Evolutionary conservation across 2,113 vertebrate species (phyloP).

Genomic region (Corvus hawaiiensis): DNA sequence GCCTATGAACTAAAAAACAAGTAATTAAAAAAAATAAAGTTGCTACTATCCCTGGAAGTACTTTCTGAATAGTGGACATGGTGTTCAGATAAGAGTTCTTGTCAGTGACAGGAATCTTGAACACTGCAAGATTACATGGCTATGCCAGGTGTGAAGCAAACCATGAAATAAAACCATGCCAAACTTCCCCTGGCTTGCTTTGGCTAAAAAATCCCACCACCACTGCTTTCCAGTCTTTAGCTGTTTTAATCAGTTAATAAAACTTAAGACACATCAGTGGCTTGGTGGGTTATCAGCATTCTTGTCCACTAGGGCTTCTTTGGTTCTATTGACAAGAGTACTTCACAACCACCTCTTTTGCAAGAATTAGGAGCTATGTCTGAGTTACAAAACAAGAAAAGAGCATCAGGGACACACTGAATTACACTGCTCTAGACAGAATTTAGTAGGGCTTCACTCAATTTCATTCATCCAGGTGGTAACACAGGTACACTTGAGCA

Average conservation of each 20-base stretch:
- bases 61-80: background rate
- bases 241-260: background rate
- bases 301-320: background rate
- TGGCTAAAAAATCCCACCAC: background rate
- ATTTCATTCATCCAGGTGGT: constrained; percentile 76
- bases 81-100: background rate
- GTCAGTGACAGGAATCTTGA: background rate
- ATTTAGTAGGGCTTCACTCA: constrained; percentile 68
- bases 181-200: background rate
- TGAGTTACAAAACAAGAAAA: background rate
- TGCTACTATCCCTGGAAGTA: background rate
- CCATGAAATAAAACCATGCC: background rate
- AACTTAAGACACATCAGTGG: background rate
- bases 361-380: background rate
- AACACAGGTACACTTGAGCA: constrained; percentile 54
- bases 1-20: background rate
- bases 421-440: background rate
- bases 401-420: constrained; percentile 2
- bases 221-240: background rate
- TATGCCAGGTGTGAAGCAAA: background rate
- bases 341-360: constrained; percentile 15
- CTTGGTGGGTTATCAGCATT: background rate
- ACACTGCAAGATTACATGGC: background rate
- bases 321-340: background rate
- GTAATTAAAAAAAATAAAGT: background rate